A percentile compares a stretch with the other conserved stretches of the same genome.
Evolutionary conservation across 2,888 invertebrate genomes (phyloP).

Genomic region (Allolobophora icterica): DNA sequence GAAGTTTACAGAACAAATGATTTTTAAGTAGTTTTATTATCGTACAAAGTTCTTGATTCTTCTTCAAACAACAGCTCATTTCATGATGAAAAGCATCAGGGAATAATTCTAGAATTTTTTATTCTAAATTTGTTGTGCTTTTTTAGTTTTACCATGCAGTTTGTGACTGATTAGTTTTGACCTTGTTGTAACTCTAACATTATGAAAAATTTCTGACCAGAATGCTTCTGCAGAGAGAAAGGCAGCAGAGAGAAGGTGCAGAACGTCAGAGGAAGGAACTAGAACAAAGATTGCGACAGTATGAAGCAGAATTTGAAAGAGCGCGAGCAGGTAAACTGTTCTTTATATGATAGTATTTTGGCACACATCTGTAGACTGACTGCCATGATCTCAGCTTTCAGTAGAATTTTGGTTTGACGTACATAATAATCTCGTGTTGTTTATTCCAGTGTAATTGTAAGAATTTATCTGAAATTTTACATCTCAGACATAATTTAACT

Average conservation of each 20-base stretch:
- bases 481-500: not conserved
- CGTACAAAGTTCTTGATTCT: too few species aligned
- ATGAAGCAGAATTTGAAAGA: conserved; percentile 90
- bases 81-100: not conserved
- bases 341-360: not conserved
- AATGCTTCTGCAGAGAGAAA: conserved; percentile 89
- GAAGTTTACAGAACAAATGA: too few species aligned
- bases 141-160: not conserved
- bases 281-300: conserved; percentile 85
- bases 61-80: conserved; percentile 27
- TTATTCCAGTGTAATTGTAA: not conserved
- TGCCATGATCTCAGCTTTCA: not conserved
- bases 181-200: not conserved
- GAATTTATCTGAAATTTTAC: not conserved
- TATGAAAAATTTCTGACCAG: conserved; percentile 66
- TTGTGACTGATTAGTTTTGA: not conserved
- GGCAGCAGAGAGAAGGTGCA: conserved; percentile 91
- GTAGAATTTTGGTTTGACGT: not conserved
- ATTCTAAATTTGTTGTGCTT: not conserved
- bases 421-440: not conserved
- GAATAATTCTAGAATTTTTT: not conserved
- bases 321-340: conserved; percentile 73
- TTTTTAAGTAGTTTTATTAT: too few species aligned
- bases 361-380: too few species aligned
- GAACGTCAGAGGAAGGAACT: conserved; percentile 97